phyloP scores from a whole-genome alignment of 2,797 vertebrate genomes.

The Ispidina picta region DNA sequence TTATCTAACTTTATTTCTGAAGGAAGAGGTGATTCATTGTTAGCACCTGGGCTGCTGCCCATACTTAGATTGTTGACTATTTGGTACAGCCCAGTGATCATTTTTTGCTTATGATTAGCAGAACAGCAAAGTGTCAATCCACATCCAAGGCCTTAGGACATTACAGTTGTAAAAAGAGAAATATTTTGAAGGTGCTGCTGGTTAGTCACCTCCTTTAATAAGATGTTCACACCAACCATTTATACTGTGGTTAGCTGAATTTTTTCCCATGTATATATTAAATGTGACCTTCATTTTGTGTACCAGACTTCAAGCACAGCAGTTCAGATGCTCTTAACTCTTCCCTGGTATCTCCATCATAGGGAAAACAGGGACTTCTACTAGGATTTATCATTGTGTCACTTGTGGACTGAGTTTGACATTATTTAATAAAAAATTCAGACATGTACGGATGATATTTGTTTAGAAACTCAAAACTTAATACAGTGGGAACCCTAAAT shows the following conservation, averaged over 20 bases:
- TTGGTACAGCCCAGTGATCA: background rate
- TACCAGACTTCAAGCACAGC: background rate
- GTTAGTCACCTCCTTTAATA: background rate
- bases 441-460: accelerated
- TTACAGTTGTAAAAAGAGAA: background rate
- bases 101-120: background rate
- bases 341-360: background rate
- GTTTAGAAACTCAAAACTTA: background rate
- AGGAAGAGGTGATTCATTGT: background rate
- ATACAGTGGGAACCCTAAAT: background rate
- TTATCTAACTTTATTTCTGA: background rate
- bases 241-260: background rate
- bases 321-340: background rate
- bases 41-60: background rate
- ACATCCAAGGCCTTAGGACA: background rate
- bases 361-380: background rate
- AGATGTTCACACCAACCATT: background rate
- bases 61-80: background rate
- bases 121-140: accelerated
- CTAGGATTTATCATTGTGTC: background rate
- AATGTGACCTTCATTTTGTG: accelerated
- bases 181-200: background rate
- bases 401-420: background rate
- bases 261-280: background rate
- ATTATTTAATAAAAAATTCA: background rate